These are phyloP conservation scores for human (Homo sapiens) DNA, from an alignment of 2,113 vertebrate species.

Conservation along the genomic window DNA sequence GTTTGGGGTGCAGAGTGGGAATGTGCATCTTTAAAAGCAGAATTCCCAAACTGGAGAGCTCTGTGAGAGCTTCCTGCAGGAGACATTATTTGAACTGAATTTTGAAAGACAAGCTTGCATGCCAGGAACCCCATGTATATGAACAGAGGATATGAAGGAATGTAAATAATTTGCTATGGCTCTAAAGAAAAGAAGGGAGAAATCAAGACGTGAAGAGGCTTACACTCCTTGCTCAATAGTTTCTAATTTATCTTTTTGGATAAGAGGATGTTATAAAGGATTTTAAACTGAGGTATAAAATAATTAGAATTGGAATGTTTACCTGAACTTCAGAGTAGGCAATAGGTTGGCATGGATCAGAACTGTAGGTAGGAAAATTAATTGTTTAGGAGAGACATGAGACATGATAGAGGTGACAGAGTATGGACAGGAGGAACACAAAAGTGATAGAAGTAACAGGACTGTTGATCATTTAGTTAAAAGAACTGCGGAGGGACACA, in stretches of 20 bases:
- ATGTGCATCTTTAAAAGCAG: not conserved
- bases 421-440: too few relatives aligned
- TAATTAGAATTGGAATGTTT: not conserved
- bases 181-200: not conserved
- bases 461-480: not conserved
- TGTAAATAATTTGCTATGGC: not conserved
- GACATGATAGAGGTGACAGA: not conserved
- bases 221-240: not conserved
- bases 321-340: not conserved
- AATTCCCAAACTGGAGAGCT: not conserved
- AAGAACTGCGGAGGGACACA: not conserved
- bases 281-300: not conserved
- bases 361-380: not conserved
- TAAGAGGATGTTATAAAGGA: not conserved
- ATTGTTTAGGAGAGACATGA: not conserved
- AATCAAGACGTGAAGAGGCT: not conserved
- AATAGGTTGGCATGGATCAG: not conserved
- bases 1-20: not conserved
- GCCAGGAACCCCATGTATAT: fast-evolving
- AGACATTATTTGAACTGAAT: not conserved
- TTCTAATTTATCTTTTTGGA: not conserved
- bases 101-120: not conserved
- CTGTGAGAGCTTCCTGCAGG: not conserved
- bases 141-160: not conserved
- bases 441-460: too few relatives aligned